Evolutionary conservation across 2,888 invertebrate species (phyloP).

Genomic region (Hoplodrina ambigua): DNA sequence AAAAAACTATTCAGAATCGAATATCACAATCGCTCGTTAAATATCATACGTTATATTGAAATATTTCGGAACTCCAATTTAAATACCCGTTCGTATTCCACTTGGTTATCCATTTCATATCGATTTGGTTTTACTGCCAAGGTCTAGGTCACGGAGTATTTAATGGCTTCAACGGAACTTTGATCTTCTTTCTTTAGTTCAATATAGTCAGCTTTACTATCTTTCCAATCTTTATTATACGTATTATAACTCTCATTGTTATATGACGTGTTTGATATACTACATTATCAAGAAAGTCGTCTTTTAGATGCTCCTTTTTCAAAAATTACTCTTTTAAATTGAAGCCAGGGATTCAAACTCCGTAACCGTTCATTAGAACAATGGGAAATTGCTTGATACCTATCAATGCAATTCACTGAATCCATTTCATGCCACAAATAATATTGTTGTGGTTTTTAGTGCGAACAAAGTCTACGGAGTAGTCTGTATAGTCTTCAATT

Average conservation of each 20-base stretch:
- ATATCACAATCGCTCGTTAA: not conserved
- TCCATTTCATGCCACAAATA: constrained; percentile 8
- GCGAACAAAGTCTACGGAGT: not conserved
- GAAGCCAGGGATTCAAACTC: not conserved
- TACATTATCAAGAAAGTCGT: no score
- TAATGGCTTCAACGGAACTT: constrained; percentile 32
- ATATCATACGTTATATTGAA: constrained; percentile 19
- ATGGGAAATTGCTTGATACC: constrained; percentile 11
- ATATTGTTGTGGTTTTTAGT: constrained; percentile 14
- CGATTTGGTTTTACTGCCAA: constrained; percentile 51
- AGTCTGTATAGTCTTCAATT: constrained; percentile 1
- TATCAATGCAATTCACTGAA: constrained; percentile 19
- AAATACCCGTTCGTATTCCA: constrained; percentile 29
- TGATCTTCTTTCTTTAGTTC: not conserved
- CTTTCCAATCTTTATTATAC: not conserved
- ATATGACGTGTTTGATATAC: no score
- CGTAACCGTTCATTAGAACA: constrained; percentile 3
- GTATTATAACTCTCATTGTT: not conserved
- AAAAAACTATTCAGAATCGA: not conserved
- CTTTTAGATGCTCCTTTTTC: not conserved
- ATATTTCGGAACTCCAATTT: constrained; percentile 29
- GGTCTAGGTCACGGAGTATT: constrained; percentile 57
- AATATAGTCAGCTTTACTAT: not conserved
- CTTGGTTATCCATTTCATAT: constrained; percentile 55
- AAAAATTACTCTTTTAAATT: constrained; percentile 2